phyloP scores from a whole-genome alignment of 2,113 vertebrate genomes.

The Hippoglossus stenolepis region DNA sequence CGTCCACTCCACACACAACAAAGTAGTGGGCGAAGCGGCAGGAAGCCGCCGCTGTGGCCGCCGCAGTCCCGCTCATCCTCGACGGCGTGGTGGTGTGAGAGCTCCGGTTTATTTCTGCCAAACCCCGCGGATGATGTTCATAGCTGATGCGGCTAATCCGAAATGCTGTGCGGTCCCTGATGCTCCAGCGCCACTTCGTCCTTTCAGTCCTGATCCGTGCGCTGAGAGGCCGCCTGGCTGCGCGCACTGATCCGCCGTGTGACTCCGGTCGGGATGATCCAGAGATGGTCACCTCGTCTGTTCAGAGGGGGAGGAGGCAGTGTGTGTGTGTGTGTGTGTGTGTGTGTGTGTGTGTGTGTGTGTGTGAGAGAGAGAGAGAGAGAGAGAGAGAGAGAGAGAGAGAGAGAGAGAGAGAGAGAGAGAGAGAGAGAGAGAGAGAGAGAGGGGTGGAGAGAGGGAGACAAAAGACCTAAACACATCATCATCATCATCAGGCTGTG shows the following conservation, averaged over 20 bases:
- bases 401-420: conserved; percentile 21
- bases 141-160: conserved; percentile 40
- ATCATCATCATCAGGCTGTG: conserved; percentile 20
- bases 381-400: conserved; percentile 21
- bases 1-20: conserved; percentile 91
- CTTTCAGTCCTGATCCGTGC: neutral
- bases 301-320: conserved; percentile 51
- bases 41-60: conserved; percentile 79
- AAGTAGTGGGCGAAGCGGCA: conserved; percentile 95
- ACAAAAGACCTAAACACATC: conserved; percentile 59
- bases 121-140: conserved; percentile 22
- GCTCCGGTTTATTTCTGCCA: conserved; percentile 33
- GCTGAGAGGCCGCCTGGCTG: neutral
- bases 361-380: conserved; percentile 17
- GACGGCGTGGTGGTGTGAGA: conserved; percentile 30
- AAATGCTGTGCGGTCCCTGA: neutral
- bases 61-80: conserved; percentile 72
- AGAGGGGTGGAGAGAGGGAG: conserved; percentile 22
- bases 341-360: conserved; percentile 5
- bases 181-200: neutral
- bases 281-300: conserved; percentile 49
- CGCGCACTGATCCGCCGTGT: conserved; percentile 20
- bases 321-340: conserved; percentile 9
- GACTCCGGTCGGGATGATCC: conserved; percentile 56
- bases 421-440: conserved; percentile 24